A percentile compares a stretch with the other conserved stretches of the same genome.
These are phyloP conservation scores for Lagorchestes hirsutus DNA, from an alignment of 2,797 vertebrate genomes.

Conservation along the genomic window DNA sequence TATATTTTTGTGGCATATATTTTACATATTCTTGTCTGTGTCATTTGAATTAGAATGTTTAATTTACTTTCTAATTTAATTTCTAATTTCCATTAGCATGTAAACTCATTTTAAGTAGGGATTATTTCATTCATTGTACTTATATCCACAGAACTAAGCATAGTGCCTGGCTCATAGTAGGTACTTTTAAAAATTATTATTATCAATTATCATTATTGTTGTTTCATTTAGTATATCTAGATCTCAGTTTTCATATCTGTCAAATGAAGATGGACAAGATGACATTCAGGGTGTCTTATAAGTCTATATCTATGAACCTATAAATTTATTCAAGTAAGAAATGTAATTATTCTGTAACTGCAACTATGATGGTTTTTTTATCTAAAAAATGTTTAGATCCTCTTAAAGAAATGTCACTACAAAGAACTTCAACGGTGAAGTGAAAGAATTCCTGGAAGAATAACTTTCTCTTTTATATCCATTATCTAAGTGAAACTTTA, in stretches of 20 bases:
- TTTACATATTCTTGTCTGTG: background rate
- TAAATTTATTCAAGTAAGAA: background rate
- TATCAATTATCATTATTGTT: background rate
- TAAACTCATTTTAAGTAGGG: background rate
- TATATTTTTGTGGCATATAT: background rate
- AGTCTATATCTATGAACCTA: background rate
- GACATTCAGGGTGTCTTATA: background rate
- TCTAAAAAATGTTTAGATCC: background rate
- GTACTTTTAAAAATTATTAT: background rate
- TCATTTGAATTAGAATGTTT: background rate
- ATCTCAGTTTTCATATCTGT: background rate
- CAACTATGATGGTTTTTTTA: background rate
- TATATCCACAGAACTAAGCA: background rate
- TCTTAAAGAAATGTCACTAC: background rate
- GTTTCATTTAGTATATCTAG: background rate
- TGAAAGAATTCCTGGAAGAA: background rate
- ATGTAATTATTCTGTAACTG: background rate
- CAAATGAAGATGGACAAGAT: background rate
- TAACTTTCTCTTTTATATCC: background rate
- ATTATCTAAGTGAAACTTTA: background rate
- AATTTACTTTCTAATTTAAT: too few relatives aligned
- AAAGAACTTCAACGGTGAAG: background rate
- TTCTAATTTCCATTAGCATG: background rate
- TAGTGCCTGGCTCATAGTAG: background rate
- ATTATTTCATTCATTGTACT: background rate